These are phyloP conservation scores for Alexandromys fortis DNA, from an alignment of 2,113 vertebrate species.

Conservation along the genomic window DNA sequence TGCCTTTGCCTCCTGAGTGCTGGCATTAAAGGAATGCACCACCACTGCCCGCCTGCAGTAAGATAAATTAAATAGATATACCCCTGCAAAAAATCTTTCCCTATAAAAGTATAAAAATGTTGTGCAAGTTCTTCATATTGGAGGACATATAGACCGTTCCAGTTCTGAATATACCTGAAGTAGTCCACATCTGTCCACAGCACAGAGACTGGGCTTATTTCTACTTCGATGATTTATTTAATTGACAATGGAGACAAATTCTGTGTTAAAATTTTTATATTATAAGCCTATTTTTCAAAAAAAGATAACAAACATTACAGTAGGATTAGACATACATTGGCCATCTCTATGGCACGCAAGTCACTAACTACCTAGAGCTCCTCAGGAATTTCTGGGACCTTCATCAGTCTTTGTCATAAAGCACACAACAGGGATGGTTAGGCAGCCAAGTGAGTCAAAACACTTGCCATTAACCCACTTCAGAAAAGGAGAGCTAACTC, in stretches of 20 bases:
- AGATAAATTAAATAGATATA: not conserved
- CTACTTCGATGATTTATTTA: not conserved
- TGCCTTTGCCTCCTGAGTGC: too few species aligned
- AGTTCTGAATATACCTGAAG: not conserved
- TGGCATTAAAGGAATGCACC: too few species aligned
- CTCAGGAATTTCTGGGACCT: not conserved
- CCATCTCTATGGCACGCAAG: not conserved
- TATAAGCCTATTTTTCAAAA: not conserved
- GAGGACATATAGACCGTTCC: not conserved
- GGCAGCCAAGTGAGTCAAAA: not conserved
- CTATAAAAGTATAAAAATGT: slow-evolving; percentile 6
- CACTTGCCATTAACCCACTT: not conserved
- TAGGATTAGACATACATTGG: not conserved
- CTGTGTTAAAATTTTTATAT: not conserved
- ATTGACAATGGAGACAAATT: not conserved
- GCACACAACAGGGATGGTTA: not conserved
- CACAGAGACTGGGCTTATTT: not conserved
- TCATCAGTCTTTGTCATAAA: not conserved
- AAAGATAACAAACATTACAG: slow-evolving; percentile 1
- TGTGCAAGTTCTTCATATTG: slow-evolving; percentile 31
- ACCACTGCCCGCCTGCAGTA: not conserved
- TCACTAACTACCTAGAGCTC: not conserved
- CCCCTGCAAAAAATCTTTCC: too few species aligned
- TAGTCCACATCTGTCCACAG: not conserved
- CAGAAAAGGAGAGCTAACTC: not conserved